These are phyloP conservation scores for Mormyrops boulengeri DNA, from an alignment of 2,797 vertebrate genomes.

Conservation along the genomic window DNA sequence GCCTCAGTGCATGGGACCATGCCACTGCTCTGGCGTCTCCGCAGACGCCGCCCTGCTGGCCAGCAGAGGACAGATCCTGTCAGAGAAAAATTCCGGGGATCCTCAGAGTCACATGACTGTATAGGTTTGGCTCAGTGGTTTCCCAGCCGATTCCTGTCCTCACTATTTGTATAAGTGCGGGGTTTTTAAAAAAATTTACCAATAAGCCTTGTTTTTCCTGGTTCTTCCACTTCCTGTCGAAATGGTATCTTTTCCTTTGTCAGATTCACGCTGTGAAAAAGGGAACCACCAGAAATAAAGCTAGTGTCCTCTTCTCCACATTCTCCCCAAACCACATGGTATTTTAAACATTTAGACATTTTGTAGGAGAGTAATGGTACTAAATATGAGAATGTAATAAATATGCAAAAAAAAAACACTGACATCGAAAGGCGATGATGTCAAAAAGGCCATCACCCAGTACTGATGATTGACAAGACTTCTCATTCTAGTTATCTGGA, in stretches of 20 bases:
- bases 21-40: not conserved
- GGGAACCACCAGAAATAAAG: not conserved
- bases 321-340: not conserved
- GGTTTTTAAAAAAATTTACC: not conserved
- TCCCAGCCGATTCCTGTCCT: not conserved
- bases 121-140: not conserved
- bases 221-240: not conserved
- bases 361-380: not conserved
- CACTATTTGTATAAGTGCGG: not conserved
- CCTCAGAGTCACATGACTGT: not conserved
- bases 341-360: not conserved
- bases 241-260: not conserved
- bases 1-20: not conserved
- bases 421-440: not conserved
- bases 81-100: not conserved
- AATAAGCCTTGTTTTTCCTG: not conserved
- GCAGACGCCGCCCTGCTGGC: not conserved
- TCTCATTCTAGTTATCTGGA: not conserved
- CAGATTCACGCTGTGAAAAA: not conserved
- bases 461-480: not conserved
- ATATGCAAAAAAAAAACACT: not conserved
- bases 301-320: not conserved
- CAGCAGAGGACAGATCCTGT: not conserved
- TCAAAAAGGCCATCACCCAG: not conserved
- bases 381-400: not conserved